Evolutionary conservation across 1,140 invertebrate genomes (phyloP), one percentile per base, ranked within the genome.

Genomic region (Drosophila elegans): DNA sequence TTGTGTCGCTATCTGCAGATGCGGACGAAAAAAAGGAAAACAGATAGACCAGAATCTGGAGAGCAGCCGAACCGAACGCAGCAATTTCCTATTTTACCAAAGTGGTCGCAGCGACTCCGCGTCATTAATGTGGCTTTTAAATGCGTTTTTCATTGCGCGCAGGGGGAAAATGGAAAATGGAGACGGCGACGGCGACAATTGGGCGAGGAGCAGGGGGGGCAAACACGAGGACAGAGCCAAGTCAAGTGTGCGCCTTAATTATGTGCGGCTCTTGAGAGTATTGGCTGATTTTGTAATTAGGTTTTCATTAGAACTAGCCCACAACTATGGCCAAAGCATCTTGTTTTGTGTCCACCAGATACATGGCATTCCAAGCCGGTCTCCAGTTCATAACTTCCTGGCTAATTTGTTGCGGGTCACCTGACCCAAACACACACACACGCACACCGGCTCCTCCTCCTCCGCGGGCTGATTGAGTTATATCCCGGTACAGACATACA

Each of bases 61-160:
- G 72, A 61, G 48, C 74, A 82, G 63, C 80, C 72, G 75, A 85
- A 85, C 78, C 72, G 75, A 85, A 85, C 78, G 78, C 82, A 75
- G 77, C 80, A 89, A 88, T 88, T 88, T 88, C 84, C 84, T 83
- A 88, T 88, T 88, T 88, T 89, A 89, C 84, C 84, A 88, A 88
- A 88, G 84, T 88, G 80, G 84, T 89, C 66, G 75, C 69, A 46
- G 64, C 64, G 46, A 52, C 60, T 77, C 56, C 53, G 66, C 52
- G 82, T 88, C 84, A 88, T 88, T 88, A 88, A 88, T 88, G 84
- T 88, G 84, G 80, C 84, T 89, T 83, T 88, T 88, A 88, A 88
- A 88, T 88, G 84, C 85, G 80, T 77, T 89, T 88, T 88, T 89
- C 82, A 75, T 74, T 67, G 74, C 42, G 21, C 11, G 25, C 29